Conservation (phyloP, 2,888 invertebrate species). For the Patella ulyssiponensis region DNA sequence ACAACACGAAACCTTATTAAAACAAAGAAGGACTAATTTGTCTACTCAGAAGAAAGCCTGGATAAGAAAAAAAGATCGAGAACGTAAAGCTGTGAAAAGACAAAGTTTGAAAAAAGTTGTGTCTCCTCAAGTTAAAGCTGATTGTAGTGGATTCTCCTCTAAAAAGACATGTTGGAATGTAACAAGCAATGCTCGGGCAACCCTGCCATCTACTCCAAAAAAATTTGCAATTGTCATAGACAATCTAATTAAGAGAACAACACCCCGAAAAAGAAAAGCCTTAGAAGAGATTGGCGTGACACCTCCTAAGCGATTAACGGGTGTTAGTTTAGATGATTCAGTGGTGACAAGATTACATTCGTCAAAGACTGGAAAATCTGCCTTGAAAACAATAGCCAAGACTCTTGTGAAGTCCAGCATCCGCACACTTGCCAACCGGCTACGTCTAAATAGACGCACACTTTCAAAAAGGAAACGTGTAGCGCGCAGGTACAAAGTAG, state of each 20-base stretch:
- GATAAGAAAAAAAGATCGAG: constrained; percentile 34
- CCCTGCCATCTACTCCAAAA: constrained; percentile 22
- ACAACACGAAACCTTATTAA: constrained; percentile 26
- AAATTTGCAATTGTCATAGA: constrained; percentile 31
- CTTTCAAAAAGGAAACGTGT: neutral
- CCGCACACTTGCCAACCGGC: too few relatives aligned
- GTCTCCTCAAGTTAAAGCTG: neutral
- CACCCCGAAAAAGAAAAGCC: constrained; percentile 26
- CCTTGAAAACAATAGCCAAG: neutral
- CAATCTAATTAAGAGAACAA: constrained; percentile 15
- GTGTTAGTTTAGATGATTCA: neutral
- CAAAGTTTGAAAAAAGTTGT: neutral
- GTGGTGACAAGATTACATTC: constrained; percentile 13
- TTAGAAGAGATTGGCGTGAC: neutral
- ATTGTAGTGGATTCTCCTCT: neutral
- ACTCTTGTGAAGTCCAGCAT: neutral
- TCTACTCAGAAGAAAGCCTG: constrained; percentile 32
- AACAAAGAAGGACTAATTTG: constrained; percentile 29
- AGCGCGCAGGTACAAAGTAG: constrained; percentile 14
- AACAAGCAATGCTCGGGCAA: constrained; percentile 22
- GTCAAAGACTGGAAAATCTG: neutral
- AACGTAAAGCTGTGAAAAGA: constrained; percentile 31
- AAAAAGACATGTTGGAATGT: constrained; percentile 28
- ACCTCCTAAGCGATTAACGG: neutral
- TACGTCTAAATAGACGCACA: neutral